A percentile compares a stretch with the other conserved stretches of the same genome.
Evolutionary conservation across 2,888 invertebrate species (phyloP).

Genomic region (Rotaria magnacalcarata): DNA sequence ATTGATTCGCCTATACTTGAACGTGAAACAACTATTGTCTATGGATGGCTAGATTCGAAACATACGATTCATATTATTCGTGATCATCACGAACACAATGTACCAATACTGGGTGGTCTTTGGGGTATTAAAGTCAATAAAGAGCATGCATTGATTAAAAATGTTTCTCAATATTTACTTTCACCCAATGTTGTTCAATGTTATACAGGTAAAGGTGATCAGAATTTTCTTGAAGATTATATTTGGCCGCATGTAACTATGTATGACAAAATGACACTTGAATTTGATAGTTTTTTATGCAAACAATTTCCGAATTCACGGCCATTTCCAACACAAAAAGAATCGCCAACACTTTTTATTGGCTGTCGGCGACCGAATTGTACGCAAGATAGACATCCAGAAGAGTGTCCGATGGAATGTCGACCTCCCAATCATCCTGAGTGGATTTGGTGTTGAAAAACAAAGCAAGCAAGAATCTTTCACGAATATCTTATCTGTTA

Average conservation of each 20-base stretch:
- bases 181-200: background rate
- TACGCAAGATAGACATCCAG: background rate
- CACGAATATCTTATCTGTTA: too few relatives aligned
- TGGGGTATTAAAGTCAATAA: conserved; percentile 32
- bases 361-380: conserved; percentile 18
- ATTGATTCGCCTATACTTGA: conserved; percentile 35
- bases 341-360: conserved; percentile 17
- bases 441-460: conserved; percentile 38
- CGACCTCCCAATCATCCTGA: conserved; percentile 38
- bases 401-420: conserved; percentile 34
- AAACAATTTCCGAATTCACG: background rate
- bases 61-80: conserved; percentile 39
- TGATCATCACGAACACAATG: background rate
- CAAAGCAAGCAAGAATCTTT: background rate
- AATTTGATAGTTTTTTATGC: conserved; percentile 41
- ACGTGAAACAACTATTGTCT: conserved; percentile 12
- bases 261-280: background rate
- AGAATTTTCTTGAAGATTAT: conserved; percentile 35
- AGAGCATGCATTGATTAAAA: background rate
- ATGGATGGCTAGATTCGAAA: conserved; percentile 13
- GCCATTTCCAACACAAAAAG: conserved; percentile 36
- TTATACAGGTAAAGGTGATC: conserved; percentile 32
- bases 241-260: background rate
- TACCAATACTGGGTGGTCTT: conserved; percentile 38
- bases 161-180: background rate